These are phyloP conservation scores for Eucera pruinosa DNA, from an alignment of 2,888 invertebrate species.

Conservation along the genomic window DNA sequence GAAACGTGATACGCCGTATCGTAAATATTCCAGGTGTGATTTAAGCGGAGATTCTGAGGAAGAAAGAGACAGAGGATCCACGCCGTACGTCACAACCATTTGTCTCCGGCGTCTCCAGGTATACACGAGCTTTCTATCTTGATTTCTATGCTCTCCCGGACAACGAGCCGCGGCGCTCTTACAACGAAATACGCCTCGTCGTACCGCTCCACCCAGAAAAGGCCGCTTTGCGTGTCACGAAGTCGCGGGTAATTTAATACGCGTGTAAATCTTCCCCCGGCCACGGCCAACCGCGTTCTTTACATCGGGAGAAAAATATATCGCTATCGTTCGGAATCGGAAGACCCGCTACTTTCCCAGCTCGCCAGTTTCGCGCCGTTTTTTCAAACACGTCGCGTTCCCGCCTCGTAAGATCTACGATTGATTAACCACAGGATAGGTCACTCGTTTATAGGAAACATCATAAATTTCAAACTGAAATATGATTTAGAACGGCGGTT, in stretches of 20 bases:
- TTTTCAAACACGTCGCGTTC: neutral
- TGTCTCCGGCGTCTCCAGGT: conserved; percentile 72
- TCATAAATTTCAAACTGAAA: too few species aligned
- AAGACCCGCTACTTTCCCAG: conserved; percentile 60
- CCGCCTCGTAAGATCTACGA: too few species aligned
- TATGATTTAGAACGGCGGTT: too few species aligned
- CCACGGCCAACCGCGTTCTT: conserved; percentile 54
- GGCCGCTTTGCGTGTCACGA: conserved; percentile 73
- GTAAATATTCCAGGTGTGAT: conserved; percentile 73
- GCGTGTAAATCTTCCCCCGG: conserved; percentile 68
- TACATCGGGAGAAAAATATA: conserved; percentile 65
- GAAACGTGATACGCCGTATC: conserved; percentile 72
- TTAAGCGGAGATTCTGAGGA: conserved; percentile 61
- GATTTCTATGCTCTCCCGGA: conserved; percentile 71
- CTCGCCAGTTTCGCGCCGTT: neutral
- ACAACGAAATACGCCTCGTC: conserved; percentile 63
- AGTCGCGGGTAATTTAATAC: conserved; percentile 74
- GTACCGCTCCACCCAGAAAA: conserved; percentile 69
- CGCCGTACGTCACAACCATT: conserved; percentile 73
- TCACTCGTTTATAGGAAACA: too few species aligned
- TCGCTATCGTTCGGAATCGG: conserved; percentile 68
- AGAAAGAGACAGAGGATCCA: conserved; percentile 57
- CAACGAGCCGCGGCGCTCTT: conserved; percentile 69
- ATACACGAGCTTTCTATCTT: conserved; percentile 74
- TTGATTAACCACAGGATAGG: too few species aligned